Percentiles rank a stretch among this genome's conserved stretches.
phyloP scores from a whole-genome alignment of 2,888 invertebrate species.

The Tetanocera ferruginea region DNA sequence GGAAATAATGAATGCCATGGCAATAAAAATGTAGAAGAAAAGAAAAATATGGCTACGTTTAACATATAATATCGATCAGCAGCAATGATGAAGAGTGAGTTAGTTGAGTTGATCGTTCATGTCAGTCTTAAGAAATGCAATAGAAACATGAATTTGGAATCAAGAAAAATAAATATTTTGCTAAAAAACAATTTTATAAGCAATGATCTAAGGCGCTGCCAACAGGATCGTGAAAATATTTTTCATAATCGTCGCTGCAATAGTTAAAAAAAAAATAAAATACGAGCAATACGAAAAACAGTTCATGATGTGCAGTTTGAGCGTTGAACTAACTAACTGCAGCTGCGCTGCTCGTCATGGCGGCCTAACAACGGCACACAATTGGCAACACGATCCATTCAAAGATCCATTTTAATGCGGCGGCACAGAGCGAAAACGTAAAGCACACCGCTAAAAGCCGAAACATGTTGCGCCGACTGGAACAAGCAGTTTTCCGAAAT shows the following conservation, averaged over 20 bases:
- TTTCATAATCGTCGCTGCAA: background rate
- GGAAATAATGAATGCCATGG: conserved; percentile 23
- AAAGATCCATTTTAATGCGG: background rate
- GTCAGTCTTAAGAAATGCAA: background rate
- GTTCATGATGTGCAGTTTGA: background rate
- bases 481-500: conserved; percentile 50
- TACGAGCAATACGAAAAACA: background rate
- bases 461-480: conserved; percentile 53
- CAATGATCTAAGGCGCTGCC: too few relatives aligned
- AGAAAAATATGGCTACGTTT: background rate
- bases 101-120: too few relatives aligned
- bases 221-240: background rate
- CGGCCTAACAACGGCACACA: background rate
- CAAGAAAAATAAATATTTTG: background rate
- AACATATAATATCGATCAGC: too few relatives aligned
- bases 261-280: background rate
- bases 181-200: too few relatives aligned
- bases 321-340: background rate
- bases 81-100: too few relatives aligned
- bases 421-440: conserved; percentile 4
- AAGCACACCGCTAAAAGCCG: conserved; percentile 53
- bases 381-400: conserved; percentile 1
- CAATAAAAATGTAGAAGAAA: background rate
- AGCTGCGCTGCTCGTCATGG: background rate
- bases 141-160: background rate